Conservation (phyloP, 1,140 invertebrate species). For the Apis laboriosa region DNA sequence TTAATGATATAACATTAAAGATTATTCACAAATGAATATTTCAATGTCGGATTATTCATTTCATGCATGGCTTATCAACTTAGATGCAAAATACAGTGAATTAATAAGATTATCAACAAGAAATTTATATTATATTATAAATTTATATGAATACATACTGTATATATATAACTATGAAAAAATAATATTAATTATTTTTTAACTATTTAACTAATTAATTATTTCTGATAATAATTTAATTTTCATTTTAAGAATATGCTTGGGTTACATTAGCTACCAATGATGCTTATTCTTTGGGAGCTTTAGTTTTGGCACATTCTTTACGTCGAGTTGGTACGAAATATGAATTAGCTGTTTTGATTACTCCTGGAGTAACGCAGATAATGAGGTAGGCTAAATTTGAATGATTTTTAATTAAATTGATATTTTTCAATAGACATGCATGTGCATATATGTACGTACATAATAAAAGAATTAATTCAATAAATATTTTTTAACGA, state of each 20-base stretch:
- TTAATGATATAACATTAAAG: constrained; percentile 15
- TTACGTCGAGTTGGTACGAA: constrained; percentile 88
- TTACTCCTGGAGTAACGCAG: constrained; percentile 92
- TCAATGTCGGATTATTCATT: constrained; percentile 1
- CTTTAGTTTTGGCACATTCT: constrained; percentile 94
- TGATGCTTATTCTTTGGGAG: constrained; percentile 95
- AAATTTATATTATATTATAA: not conserved
- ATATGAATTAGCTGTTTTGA: constrained; percentile 90
- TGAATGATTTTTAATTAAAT: not conserved
- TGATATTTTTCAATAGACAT: not conserved
- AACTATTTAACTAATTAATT: not conserved
- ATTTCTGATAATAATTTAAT: not conserved
- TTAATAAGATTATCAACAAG: not conserved
- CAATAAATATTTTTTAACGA: not conserved
- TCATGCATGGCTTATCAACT: constrained; percentile 7
- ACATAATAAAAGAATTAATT: not conserved
- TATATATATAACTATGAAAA: too few relatives aligned
- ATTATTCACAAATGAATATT: constrained; percentile 25
- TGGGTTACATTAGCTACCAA: constrained; percentile 98
- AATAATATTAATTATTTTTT: not conserved
- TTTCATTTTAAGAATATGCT: constrained; percentile 84
- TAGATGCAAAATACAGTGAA: not conserved
- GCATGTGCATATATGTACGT: too few relatives aligned
- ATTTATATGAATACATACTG: too few relatives aligned
- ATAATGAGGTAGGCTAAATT: constrained; percentile 87